Evolutionary conservation across 2,888 invertebrate species (phyloP).

Genomic region (Scelioninae gen. 1): DNA sequence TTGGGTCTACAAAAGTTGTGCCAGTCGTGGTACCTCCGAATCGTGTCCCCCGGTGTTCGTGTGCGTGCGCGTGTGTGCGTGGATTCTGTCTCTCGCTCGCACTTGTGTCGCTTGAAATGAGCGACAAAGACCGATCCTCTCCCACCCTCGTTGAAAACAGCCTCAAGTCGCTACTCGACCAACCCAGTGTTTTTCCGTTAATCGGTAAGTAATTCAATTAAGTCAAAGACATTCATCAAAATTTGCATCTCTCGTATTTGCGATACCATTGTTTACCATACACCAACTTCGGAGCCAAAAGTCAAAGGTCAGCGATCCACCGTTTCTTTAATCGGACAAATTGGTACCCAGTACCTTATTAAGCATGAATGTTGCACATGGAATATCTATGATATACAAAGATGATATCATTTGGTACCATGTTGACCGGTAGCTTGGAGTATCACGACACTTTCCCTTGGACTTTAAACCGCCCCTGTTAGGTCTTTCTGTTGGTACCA

Average conservation of each 20-base stretch:
- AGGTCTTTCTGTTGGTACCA: too few species aligned
- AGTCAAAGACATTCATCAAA: too few species aligned
- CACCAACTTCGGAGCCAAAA: constrained; percentile 56
- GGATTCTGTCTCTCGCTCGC: constrained; percentile 59
- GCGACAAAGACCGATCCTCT: constrained; percentile 95
- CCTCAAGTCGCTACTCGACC: constrained; percentile 93
- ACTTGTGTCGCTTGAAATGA: constrained; percentile 88
- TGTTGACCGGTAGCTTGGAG: too few species aligned
- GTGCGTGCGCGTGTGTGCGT: constrained; percentile 62
- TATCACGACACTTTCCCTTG: too few species aligned
- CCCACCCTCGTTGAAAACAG: constrained; percentile 95
- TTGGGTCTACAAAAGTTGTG: constrained; percentile 35
- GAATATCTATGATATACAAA: too few species aligned
- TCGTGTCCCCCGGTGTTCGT: constrained; percentile 14
- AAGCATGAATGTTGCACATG: too few species aligned
- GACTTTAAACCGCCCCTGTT: too few species aligned
- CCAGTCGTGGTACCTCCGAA: not conserved
- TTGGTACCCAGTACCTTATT: too few species aligned
- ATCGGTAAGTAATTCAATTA: constrained; percentile 84
- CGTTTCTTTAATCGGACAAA: constrained; percentile 8
- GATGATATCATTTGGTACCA: too few species aligned
- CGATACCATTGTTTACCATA: too few species aligned
- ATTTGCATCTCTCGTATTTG: not conserved
- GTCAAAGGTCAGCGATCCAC: constrained; percentile 52
- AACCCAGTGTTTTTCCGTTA: constrained; percentile 86